Percentiles rank a stretch among this genome's conserved stretches.
Evolutionary conservation across 1,140 invertebrate genomes (phyloP).

Genomic region (Hormaphis cornu): DNA sequence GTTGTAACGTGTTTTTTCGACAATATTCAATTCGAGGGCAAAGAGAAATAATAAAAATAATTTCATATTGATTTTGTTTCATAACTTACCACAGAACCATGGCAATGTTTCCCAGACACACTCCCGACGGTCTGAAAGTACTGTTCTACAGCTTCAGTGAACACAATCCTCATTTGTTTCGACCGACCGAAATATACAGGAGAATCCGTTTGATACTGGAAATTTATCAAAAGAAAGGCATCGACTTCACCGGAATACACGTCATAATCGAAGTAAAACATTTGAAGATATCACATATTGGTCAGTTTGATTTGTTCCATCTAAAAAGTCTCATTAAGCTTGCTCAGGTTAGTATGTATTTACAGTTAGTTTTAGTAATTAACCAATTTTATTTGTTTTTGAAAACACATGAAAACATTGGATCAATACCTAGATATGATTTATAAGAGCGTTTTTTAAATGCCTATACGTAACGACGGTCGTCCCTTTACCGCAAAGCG

Average conservation of each 20-base stretch:
- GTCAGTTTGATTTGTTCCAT: slow-evolving; percentile 31
- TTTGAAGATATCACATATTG: slow-evolving; percentile 1
- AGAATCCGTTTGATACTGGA: slow-evolving; percentile 30
- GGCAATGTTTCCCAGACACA: slow-evolving; percentile 29
- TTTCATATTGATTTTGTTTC: not conserved
- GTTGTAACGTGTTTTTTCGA: too few relatives aligned
- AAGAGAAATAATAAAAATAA: too few relatives aligned
- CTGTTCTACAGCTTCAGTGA: slow-evolving; percentile 3
- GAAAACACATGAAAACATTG: not conserved
- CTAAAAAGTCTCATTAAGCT: slow-evolving; percentile 31
- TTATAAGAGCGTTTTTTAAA: too few relatives aligned
- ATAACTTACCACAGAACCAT: slow-evolving; percentile 13
- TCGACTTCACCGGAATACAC: slow-evolving; percentile 30
- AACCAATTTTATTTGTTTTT: not conserved
- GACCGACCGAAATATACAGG: slow-evolving; percentile 22
- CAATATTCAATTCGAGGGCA: not conserved
- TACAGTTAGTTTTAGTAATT: not conserved
- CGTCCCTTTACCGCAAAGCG: too few relatives aligned
- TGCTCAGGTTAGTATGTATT: slow-evolving; percentile 28
- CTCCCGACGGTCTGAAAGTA: slow-evolving; percentile 24
- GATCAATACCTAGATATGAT: too few relatives aligned
- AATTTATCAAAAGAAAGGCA: slow-evolving; percentile 20
- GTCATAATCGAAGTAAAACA: slow-evolving; percentile 9
- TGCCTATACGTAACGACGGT: not conserved
- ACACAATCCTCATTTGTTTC: not conserved